Evolutionary conservation across 2,113 vertebrate genomes (phyloP).

Genomic region (Alosa alosa): DNA sequence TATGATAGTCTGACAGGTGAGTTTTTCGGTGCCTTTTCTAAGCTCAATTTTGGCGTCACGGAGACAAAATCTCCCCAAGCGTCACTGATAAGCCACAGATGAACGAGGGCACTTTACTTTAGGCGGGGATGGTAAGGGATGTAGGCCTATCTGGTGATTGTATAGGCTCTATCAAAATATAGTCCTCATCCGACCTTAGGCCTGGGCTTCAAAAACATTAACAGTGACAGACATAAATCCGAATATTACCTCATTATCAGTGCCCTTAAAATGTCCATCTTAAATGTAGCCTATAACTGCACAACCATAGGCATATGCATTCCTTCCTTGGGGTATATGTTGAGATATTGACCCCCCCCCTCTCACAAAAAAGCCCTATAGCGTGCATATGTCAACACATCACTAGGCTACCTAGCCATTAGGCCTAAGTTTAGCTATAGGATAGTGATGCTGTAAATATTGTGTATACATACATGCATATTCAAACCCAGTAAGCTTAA

Average conservation of each 20-base stretch:
- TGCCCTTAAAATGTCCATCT: neutral
- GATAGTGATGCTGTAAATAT: neutral
- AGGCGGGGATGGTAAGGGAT: neutral
- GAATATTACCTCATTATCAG: neutral
- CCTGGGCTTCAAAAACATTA: neutral
- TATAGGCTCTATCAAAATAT: neutral
- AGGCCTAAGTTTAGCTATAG: neutral
- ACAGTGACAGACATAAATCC: neutral
- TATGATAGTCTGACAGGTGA: slow-evolving; percentile 90
- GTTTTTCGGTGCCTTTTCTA: slow-evolving; percentile 26
- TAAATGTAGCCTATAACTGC: neutral
- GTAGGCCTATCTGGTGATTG: neutral
- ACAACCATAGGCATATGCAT: neutral
- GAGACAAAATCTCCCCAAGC: neutral
- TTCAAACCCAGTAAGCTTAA: neutral
- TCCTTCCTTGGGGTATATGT: too few relatives aligned
- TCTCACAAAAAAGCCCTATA: too few relatives aligned
- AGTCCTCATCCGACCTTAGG: neutral
- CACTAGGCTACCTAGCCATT: too few relatives aligned
- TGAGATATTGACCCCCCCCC: too few relatives aligned
- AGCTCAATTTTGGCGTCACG: neutral
- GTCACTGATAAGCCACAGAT: neutral
- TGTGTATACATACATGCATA: neutral
- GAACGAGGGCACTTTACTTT: neutral
- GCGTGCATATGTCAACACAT: too few relatives aligned